Percentiles rank a stretch among this genome's conserved stretches.
phyloP scores from a whole-genome alignment of 2,888 invertebrate genomes.

The Leucophora obtusa region DNA sequence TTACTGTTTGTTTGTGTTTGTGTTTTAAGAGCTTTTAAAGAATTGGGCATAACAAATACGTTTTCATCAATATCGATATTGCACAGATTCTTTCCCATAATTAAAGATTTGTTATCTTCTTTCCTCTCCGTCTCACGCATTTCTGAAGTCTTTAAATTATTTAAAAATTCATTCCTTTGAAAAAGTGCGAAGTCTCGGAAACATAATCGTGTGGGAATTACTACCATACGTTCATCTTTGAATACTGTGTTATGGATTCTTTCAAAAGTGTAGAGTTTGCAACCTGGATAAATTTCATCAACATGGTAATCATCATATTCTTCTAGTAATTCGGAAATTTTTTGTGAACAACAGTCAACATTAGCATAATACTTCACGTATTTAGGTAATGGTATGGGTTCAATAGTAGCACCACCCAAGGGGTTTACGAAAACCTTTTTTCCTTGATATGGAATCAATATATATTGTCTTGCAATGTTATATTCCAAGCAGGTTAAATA shows the following conservation, averaged over 20 bases:
- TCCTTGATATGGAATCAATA: conserved; percentile 17
- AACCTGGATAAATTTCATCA: conserved; percentile 64
- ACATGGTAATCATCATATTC: conserved; percentile 67
- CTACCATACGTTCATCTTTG: conserved; percentile 65
- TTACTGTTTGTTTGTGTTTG: background rate
- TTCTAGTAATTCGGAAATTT: conserved; percentile 65
- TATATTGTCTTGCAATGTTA: conserved; percentile 66
- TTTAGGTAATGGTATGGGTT: conserved; percentile 67
- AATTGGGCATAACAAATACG: conserved; percentile 69
- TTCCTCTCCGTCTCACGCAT: conserved; percentile 10
- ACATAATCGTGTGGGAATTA: conserved; percentile 71
- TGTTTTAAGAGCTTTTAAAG: conserved; percentile 67
- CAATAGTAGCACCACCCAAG: background rate
- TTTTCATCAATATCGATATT: conserved; percentile 60
- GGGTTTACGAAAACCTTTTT: background rate
- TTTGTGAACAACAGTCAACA: conserved; percentile 68
- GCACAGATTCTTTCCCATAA: background rate
- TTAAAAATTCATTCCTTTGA: conserved; percentile 68
- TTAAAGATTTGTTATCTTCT: background rate
- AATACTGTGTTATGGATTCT: conserved; percentile 67
- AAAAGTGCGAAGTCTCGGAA: conserved; percentile 74
- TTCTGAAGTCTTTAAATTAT: conserved; percentile 66
- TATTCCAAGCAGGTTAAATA: conserved; percentile 71
- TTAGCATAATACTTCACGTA: conserved; percentile 69
- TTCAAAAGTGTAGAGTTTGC: conserved; percentile 68